These are phyloP conservation scores for Eurytoma californica DNA, from an alignment of 2,888 invertebrate genomes.

Conservation along the genomic window DNA sequence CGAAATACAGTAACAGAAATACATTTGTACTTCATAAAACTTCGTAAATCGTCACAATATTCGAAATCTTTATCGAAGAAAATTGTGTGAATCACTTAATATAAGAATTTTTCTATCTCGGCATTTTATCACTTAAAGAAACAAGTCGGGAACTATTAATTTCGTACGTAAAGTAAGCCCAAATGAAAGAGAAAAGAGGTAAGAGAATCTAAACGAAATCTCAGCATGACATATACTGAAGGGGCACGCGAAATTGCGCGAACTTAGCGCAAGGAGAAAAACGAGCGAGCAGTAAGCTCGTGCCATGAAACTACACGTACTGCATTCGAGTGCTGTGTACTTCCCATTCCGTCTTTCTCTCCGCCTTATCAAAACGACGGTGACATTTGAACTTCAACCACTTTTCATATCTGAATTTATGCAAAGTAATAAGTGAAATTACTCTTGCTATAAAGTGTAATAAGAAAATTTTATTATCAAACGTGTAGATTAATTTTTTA, in stretches of 20 bases:
- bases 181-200: slow-evolving; percentile 31
- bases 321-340: too few relatives aligned
- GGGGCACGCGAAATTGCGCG: slow-evolving; percentile 45
- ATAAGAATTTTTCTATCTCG: background rate
- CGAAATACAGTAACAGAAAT: too few relatives aligned
- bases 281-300: background rate
- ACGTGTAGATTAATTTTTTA: too few relatives aligned
- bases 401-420: background rate
- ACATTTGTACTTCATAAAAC: background rate
- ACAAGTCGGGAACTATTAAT: slow-evolving; percentile 43
- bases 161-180: slow-evolving; percentile 38
- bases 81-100: too few relatives aligned
- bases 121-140: slow-evolving; percentile 6
- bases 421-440: too few relatives aligned
- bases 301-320: slow-evolving; percentile 13
- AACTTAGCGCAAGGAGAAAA: slow-evolving; percentile 36
- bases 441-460: too few relatives aligned
- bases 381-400: slow-evolving; percentile 6
- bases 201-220: slow-evolving; percentile 37
- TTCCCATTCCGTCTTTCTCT: background rate
- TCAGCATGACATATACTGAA: slow-evolving; percentile 41
- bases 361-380: slow-evolving; percentile 37
- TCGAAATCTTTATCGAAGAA: too few relatives aligned
- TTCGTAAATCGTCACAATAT: too few relatives aligned
- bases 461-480: too few relatives aligned